phyloP scores from a whole-genome alignment of 1,140 invertebrate species.

The Drosophila nigrodunni region DNA sequence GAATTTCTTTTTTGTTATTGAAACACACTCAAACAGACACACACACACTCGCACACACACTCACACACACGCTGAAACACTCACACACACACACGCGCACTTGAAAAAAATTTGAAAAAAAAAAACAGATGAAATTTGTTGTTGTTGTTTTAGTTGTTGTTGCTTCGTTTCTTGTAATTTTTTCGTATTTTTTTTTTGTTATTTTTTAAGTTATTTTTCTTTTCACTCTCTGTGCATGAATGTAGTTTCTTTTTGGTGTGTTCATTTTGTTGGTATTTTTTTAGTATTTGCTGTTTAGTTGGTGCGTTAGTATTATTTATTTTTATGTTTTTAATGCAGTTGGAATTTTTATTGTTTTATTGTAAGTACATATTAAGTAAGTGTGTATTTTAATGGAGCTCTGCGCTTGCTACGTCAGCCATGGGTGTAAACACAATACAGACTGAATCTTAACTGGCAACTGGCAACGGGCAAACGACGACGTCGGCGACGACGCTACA shows the following conservation, averaged over 20 bases:
- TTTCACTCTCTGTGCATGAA: not conserved
- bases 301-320: slow-evolving; percentile 4
- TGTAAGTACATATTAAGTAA: slow-evolving; percentile 49
- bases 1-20: slow-evolving; percentile 19
- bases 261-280: slow-evolving; percentile 20
- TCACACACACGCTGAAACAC: not conserved
- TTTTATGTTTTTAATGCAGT: not conserved
- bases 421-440: slow-evolving; percentile 84
- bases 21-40: slow-evolving; percentile 5
- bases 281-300: not conserved
- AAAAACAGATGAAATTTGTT: slow-evolving; percentile 40
- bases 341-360: slow-evolving; percentile 52
- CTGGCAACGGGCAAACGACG: slow-evolving; percentile 44
- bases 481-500: slow-evolving; percentile 23
- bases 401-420: slow-evolving; percentile 80
- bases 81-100: slow-evolving; percentile 52
- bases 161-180: slow-evolving; percentile 11
- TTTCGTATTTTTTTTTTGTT: not conserved
- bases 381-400: slow-evolving; percentile 49
- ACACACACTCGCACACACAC: slow-evolving; percentile 12
- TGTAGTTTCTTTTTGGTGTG: slow-evolving; percentile 4
- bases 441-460: slow-evolving; percentile 77
- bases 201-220: slow-evolving; percentile 3
- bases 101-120: slow-evolving; percentile 67
- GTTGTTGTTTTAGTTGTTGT: slow-evolving; percentile 24